A percentile compares a stretch with the other conserved stretches of the same genome.
These are phyloP conservation scores for Bemisia tabaci DNA, from an alignment of 1,140 invertebrate species.

Conservation along the genomic window DNA sequence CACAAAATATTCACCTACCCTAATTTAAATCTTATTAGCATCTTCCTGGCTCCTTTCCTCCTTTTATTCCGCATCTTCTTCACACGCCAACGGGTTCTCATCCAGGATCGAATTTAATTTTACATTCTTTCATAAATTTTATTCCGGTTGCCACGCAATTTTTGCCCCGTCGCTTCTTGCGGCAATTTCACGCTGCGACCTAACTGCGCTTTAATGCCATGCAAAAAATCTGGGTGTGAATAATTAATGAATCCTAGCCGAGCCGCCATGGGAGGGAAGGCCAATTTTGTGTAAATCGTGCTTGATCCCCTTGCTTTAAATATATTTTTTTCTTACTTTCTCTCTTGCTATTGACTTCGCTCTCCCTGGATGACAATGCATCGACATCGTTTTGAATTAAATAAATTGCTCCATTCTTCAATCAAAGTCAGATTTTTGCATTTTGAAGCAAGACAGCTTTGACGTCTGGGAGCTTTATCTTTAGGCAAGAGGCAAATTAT, in stretches of 20 bases:
- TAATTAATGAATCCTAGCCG: not conserved
- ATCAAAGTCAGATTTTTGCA: too few relatives aligned
- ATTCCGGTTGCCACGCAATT: not conserved
- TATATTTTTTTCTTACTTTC: not conserved
- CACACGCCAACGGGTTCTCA: not conserved
- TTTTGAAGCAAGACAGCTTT: too few relatives aligned
- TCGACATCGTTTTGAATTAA: too few relatives aligned
- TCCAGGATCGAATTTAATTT: not conserved
- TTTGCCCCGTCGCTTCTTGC: not conserved
- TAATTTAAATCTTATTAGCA: not conserved
- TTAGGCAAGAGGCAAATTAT: too few relatives aligned
- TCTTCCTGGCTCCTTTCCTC: not conserved
- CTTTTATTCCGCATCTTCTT: not conserved
- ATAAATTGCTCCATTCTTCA: too few relatives aligned
- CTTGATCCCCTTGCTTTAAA: not conserved
- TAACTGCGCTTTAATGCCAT: too few relatives aligned
- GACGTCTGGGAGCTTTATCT: too few relatives aligned
- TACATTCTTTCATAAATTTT: not conserved
- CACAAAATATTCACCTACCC: not conserved
- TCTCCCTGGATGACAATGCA: too few relatives aligned
- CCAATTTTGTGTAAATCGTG: not conserved
- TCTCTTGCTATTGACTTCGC: too few relatives aligned
- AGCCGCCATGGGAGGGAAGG: not conserved
- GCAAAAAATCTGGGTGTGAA: too few relatives aligned
- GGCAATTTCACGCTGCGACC: not conserved